Base-by-base conservation (phyloP, 1,140 invertebrate species). In the Calosoma granatense region DNA sequence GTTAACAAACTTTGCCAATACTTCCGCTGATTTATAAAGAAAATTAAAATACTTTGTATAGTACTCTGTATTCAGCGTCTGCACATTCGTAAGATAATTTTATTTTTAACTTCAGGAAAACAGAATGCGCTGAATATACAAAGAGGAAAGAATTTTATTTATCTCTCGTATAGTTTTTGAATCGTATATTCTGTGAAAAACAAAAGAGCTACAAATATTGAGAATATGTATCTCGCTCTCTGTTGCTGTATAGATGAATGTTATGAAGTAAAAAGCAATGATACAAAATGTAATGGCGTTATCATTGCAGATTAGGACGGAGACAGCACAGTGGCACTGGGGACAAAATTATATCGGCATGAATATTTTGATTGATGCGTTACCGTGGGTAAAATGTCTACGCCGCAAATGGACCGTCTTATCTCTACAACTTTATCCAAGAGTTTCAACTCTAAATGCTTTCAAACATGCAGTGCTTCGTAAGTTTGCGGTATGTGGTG, bases 401-500 rank as follows among this genome's bases (percentile, higher is more conserved):
- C 15, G 17, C 9, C 17, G 41, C 17, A 47, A 47, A 47, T 47
- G 41, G 15, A 12, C 41, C 41, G 6, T 47, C 6, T 47, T 47
- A 47, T 47, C 41, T 47, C 15, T 11, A 47, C 6, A 47, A 47
- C 41, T 47, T 47, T 47, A 47, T 36, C 41, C 15, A 4, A 6
- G 41, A 47, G 41, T 47, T 47, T 17, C 17, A 47, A 47, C 41
- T 47, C 15, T 47, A 47, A 47, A 47, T 47, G 41, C 41, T 47
- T 47, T 47, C 17, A 6, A 47, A 17, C 9, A 47, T 47, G 41
- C 41, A 47, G 41, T 17, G 17, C 17, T 47, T 47, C 41, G 9
- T 4, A n/a, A n/a, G n/a, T n/a, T n/a, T n/a, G n/a, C n/a, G n/a
- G n/a, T n/a, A n/a, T n/a, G n/a, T n/a, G n/a, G n/a, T n/a, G n/a